Evolutionary conservation across 2,113 vertebrate species (phyloP), one percentile per base, ranked within the genome.

Genomic region (Pseudorhombus dupliciocellatus): DNA sequence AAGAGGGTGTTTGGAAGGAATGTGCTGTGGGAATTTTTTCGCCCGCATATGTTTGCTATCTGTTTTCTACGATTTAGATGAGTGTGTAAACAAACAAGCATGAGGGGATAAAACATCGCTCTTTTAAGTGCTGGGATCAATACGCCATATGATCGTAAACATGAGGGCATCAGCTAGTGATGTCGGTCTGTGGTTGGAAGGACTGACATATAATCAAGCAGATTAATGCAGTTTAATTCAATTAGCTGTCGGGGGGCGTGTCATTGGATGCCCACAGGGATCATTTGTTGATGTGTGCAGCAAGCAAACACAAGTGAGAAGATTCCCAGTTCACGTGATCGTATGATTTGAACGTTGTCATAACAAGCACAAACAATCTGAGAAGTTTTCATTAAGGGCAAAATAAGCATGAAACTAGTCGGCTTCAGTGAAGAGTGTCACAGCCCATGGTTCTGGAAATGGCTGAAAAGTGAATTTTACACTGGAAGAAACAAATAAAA

Each of bases 201-300:
- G 87, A 84, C 61, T 48, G 66, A 73, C 62, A 42, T 66, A 70
- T 54, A 72, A 66, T 76, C 34, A 75, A 75, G 83, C 78, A 85
- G 77, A 89, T 88, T 87, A 84, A 89, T 88, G 80, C 79, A 80
- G 79, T 84, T 88, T 85, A 81, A 89, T 86, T 90, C 71, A 88
- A 82, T 87, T 81, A 87, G 77, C 40, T 76, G 72, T 65, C 5
- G 55, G 76, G 58, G 85, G 83, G 82, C 31, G 69, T 74, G 86
- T 68, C 77, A 28, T 21, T 21, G 2, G 68, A 66, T 63, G 66
- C 83, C 87, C 86, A 86, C 15, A 63, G 84, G 86, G 84, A 86
- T 79, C 83, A 74, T 89, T 88, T 84, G 83, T 77, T 88, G 85
- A 87, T 75, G 78, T 80, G 70, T 61, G 66, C 70, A 71, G 66